Evolutionary conservation across 2,797 vertebrate genomes (phyloP), one percentile per base, ranked within the genome.

Genomic region (Moxostoma hubbsi): DNA sequence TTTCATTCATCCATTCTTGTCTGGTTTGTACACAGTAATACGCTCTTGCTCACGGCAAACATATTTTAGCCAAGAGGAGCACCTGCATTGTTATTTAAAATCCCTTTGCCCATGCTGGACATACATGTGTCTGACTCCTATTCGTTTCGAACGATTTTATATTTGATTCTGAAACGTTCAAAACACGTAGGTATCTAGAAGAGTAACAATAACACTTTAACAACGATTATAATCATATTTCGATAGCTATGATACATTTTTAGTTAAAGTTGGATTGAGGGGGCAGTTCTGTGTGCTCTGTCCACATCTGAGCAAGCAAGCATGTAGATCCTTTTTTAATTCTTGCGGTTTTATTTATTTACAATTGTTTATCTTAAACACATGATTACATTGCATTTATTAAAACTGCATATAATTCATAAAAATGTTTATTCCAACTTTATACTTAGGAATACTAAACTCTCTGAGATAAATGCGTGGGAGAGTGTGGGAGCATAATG

Each of bases 331-430:
- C 83, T 81, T 80, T 87, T 86, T 76, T 58, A 67, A 79, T 65
- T 82, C 75, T 89, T 82, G 86, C 73, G 16, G 47, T 82, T 90
- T 91, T 94, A 94, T 24, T 24, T 24, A 24, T 94, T 93, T 94
- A 94, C 93, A 94, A 89, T 84, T 89, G 86, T 88, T 90, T 88
- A 87, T 85, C 86, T 87, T 84, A 71, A 89, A 88, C 92, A 91
- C 85, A 24, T 24, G 89, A 89, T 86, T 85, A 87, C 86, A 87
- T 83, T 83, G 81, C 86, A 86, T 91, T 89, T 88, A 86, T 87
- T 82, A 53, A 83, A 90, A 86, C 87, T 89, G 89, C 82, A 88
- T 87, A 89, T 87, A 86, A 90, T 88, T 86, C 88, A 91, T 83
- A 87, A 90, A 63, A 91, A 91, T 75, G 85, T 82, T 89, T 83